Conservation (phyloP, 2,888 invertebrate species). For the Thelaira solivaga region DNA sequence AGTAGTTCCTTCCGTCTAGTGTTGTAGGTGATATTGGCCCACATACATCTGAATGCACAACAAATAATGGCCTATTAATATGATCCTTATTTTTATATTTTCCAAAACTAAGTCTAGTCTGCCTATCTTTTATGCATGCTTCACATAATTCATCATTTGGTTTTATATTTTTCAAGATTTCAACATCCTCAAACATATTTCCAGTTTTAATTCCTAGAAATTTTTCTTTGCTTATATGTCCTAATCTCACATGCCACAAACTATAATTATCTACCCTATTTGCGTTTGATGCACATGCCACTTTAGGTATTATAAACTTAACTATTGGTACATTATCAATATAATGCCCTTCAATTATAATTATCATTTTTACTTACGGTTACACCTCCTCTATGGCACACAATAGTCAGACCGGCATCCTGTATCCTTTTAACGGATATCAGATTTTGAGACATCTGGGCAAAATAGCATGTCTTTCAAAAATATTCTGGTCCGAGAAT, state of each 20-base stretch:
- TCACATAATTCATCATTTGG: neutral
- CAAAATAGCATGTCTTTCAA: too few relatives aligned
- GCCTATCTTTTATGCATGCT: neutral
- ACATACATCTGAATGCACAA: conserved; percentile 65
- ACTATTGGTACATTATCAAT: conserved; percentile 47
- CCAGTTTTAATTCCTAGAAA: conserved; percentile 57
- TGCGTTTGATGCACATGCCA: conserved; percentile 2
- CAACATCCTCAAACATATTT: conserved; percentile 27
- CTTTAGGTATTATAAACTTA: conserved; percentile 28
- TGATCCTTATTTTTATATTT: neutral
- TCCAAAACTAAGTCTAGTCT: neutral
- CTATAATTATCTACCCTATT: neutral
- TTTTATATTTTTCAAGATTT: conserved; percentile 45
- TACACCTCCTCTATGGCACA: conserved; percentile 63
- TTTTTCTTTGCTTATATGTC: conserved; percentile 58
- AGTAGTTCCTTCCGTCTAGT: neutral
- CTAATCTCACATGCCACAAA: conserved; percentile 61
- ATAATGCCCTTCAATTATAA: conserved; percentile 21
- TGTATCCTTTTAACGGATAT: too few relatives aligned
- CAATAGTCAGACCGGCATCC: conserved; percentile 64
- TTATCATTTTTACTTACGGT: conserved; percentile 42
- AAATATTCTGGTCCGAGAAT: too few relatives aligned
- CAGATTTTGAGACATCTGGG: too few relatives aligned
- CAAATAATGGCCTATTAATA: conserved; percentile 63
- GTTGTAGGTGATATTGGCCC: neutral